Evolutionary conservation across 2,888 invertebrate genomes (phyloP).

Genomic region (Patella pellucida): DNA sequence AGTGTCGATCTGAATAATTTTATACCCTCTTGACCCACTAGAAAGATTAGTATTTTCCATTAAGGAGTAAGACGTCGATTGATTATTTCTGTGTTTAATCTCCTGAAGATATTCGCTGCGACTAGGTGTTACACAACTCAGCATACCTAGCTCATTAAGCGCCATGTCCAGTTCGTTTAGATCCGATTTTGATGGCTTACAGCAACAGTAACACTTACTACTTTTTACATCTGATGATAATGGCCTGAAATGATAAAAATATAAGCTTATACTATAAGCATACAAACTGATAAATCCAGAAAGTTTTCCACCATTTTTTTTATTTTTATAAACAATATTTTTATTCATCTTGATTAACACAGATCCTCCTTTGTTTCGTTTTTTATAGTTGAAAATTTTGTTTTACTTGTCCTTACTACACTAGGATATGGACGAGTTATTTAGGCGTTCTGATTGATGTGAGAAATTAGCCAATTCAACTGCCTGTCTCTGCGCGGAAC

Average conservation of each 20-base stretch:
- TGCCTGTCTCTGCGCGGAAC: too few relatives aligned
- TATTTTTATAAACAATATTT: too few relatives aligned
- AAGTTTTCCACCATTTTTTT: too few relatives aligned
- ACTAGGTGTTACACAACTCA: slow-evolving; percentile 63
- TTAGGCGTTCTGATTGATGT: too few relatives aligned
- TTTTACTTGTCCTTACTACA: too few relatives aligned
- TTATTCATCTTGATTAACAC: too few relatives aligned
- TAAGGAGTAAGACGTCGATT: slow-evolving; percentile 29
- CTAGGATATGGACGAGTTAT: too few relatives aligned
- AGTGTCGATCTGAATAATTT: slow-evolving; percentile 56
- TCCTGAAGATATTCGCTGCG: slow-evolving; percentile 58
- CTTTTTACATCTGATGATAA: background rate
- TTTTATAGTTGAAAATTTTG: too few relatives aligned
- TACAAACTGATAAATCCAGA: too few relatives aligned
- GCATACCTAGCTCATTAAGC: slow-evolving; percentile 66
- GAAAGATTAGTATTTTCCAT: slow-evolving; percentile 25
- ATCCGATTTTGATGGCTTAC: slow-evolving; percentile 29
- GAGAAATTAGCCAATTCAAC: too few relatives aligned
- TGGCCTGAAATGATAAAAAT: background rate
- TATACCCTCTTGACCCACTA: slow-evolving; percentile 35
- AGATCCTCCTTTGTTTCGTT: too few relatives aligned
- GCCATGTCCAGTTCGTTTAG: slow-evolving; percentile 63
- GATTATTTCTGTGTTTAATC: slow-evolving; percentile 47
- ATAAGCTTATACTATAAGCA: too few relatives aligned
- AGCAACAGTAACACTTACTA: slow-evolving; percentile 41